These are phyloP conservation scores for Nomada fabriciana DNA, from an alignment of 2,888 invertebrate species.

Conservation along the genomic window DNA sequence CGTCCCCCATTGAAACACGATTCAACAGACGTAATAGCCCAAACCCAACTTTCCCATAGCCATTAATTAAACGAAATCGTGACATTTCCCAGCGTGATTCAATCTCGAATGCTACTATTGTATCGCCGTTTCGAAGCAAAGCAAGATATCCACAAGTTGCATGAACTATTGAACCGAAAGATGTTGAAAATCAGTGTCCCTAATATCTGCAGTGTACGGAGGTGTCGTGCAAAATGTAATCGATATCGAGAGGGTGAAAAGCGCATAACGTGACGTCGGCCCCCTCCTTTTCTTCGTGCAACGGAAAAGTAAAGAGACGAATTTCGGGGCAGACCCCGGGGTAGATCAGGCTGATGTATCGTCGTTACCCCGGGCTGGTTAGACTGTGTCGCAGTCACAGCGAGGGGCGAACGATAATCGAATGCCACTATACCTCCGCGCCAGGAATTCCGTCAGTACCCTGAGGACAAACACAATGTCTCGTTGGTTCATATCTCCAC, in stretches of 20 bases:
- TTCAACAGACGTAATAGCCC: not conserved
- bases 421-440: conserved; percentile 89
- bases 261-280: conserved; percentile 53
- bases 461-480: conserved; percentile 85
- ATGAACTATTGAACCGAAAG: not conserved
- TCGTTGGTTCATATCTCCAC: conserved; percentile 59
- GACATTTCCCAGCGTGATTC: not conserved
- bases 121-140: not conserved
- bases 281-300: conserved; percentile 52
- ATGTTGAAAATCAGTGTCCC: not conserved
- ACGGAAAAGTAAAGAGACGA: conserved; percentile 50
- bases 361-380: conserved; percentile 71
- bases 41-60: not conserved
- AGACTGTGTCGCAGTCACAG: conserved; percentile 71
- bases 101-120: not conserved
- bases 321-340: conserved; percentile 62
- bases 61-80: not conserved
- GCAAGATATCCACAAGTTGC: not conserved
- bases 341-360: conserved; percentile 69
- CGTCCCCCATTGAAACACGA: not conserved
- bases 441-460: conserved; percentile 97
- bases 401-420: conserved; percentile 70
- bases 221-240: conserved; percentile 20
- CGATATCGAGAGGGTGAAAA: conserved; percentile 57
- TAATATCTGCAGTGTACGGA: not conserved